Conservation (phyloP, 2,888 invertebrate species). For the Anoncus sp. region DNA sequence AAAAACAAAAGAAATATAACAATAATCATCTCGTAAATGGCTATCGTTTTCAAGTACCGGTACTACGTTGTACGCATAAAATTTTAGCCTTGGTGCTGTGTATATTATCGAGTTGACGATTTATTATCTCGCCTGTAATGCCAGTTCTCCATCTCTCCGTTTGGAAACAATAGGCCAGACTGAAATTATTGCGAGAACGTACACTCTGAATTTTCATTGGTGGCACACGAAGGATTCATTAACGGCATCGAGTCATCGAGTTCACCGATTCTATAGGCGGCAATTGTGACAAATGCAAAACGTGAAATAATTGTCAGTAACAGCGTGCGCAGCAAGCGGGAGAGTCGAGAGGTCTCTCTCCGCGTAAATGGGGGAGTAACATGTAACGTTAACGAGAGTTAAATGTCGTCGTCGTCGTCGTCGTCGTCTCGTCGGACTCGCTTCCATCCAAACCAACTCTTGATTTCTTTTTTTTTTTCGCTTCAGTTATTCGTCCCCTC, state of each 20-base stretch:
- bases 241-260: background rate
- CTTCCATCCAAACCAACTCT: background rate
- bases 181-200: conserved; percentile 43
- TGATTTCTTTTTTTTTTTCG: background rate
- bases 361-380: conserved; percentile 50
- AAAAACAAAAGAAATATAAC: conserved; percentile 28
- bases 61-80: conserved; percentile 17
- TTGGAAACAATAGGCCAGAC: conserved; percentile 49
- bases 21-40: conserved; percentile 14
- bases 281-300: conserved; percentile 57
- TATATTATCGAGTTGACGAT: conserved; percentile 49
- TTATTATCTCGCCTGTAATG: conserved; percentile 43
- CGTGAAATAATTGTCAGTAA: conserved; percentile 56
- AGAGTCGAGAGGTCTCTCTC: conserved; percentile 40
- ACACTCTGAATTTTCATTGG: conserved; percentile 21
- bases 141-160: conserved; percentile 46
- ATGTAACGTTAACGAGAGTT: conserved; percentile 56
- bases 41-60: conserved; percentile 10
- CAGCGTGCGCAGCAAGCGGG: conserved; percentile 18
- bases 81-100: conserved; percentile 14
- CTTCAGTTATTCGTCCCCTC: conserved; percentile 38
- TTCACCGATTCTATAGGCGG: conserved; percentile 35
- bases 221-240: background rate
- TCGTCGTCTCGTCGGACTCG: background rate
- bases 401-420: conserved; percentile 50